A percentile compares a stretch with the other conserved stretches of the same genome.
These are phyloP conservation scores for Macroglossus sobrinus DNA, from an alignment of 2,113 vertebrate genomes.

Conservation along the genomic window DNA sequence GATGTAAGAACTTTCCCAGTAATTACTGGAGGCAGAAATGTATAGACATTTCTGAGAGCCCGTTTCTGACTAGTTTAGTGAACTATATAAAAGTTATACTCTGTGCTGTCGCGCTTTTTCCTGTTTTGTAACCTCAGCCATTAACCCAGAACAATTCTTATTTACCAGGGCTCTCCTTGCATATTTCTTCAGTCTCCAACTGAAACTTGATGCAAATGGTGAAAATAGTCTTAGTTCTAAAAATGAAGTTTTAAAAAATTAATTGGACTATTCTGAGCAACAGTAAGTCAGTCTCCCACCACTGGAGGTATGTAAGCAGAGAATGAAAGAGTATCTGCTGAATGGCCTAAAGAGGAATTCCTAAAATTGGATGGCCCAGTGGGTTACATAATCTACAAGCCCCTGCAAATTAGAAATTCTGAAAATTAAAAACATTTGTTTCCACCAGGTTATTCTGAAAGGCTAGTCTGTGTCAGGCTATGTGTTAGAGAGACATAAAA, in stretches of 20 bases:
- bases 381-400: background rate
- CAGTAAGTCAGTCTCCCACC: background rate
- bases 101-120: background rate
- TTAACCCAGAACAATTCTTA: background rate
- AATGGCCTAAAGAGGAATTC: background rate
- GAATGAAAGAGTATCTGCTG: background rate
- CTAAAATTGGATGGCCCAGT: background rate
- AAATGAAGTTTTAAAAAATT: background rate
- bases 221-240: slow-evolving; percentile 11
- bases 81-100: slow-evolving; percentile 49
- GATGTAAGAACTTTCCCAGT: background rate
- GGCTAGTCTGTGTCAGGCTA: background rate
- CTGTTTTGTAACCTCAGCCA: background rate
- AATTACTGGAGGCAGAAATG: slow-evolving; percentile 5
- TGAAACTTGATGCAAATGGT: background rate
- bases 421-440: background rate
- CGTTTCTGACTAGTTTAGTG: background rate
- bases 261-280: background rate
- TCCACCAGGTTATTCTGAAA: background rate
- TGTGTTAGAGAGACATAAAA: background rate
- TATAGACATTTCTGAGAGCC: background rate
- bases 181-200: background rate
- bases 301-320: background rate
- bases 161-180: background rate
- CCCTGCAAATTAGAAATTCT: background rate